Base-by-base conservation (phyloP, 2,888 invertebrate genomes). In the Drosophila gaucha region DNA sequence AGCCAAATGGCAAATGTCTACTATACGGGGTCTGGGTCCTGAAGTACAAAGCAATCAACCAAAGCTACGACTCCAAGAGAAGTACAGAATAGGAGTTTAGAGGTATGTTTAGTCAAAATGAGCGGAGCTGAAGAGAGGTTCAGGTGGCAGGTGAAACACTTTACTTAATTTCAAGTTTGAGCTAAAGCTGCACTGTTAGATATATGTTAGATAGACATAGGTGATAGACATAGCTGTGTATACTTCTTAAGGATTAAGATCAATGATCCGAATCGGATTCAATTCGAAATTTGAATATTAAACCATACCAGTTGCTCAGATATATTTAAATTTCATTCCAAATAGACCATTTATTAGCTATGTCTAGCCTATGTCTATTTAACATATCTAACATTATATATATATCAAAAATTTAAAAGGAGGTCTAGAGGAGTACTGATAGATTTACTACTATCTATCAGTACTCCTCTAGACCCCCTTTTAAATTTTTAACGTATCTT, bases 11-110 rank as follows among this genome's bases (percentile, higher is more conserved):
- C 57, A 55, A 63, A 51, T 64, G 76, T 74, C 79, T 86, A 10
- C 24, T 1, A 26, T 41, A 41, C 78, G 83, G 80, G 80, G 87
- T 82, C 85, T 84, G 82, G 82, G 87, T 86, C 78, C 87, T 71
- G 64, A 60, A 73, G 58, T 47, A 59, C 82, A 73, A 72, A 76
- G 71, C 62, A 78, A 82, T 79, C 65, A 56, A 63, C 63, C 64
- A 75, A 67, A 73, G 46, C 52, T 51, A 65, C 66, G 58, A 51
- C 44, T 62, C 44, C 47, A 57, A 54, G 28, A 22, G 14, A 28
- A 28, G 44, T 18, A 26, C 8, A 12, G 30, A 24, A 8, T 14
- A 9, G 30, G 30, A 12, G 30, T 6, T 26, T 6, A 30, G 44
- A 6, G 18, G 28, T 12, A 10, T 3, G 12, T 44, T 26, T 44